phyloP scores from a whole-genome alignment of 2,797 vertebrate genomes.

The Hypotaenidia philippensis region DNA sequence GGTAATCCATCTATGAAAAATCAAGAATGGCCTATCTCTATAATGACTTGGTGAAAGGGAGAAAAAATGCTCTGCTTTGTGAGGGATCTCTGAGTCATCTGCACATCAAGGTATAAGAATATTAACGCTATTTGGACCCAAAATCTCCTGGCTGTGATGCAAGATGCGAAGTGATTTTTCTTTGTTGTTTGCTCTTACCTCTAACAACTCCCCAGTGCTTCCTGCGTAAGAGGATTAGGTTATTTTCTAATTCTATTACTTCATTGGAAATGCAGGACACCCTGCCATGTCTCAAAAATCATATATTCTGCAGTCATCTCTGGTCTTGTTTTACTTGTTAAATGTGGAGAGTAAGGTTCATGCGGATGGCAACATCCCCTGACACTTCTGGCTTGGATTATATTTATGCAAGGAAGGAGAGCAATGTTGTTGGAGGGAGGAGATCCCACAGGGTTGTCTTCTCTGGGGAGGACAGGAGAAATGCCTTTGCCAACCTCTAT shows the following conservation, averaged over 20 bases:
- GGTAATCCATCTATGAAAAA: not conserved
- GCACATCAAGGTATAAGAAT: not conserved
- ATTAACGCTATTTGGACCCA: not conserved
- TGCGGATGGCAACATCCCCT: not conserved
- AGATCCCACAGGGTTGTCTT: not conserved
- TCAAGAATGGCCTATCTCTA: not conserved
- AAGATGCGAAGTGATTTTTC: not conserved
- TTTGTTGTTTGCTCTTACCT: not conserved
- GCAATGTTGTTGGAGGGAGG: not conserved
- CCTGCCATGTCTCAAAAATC: not conserved
- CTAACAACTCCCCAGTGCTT: not conserved
- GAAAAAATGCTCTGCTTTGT: not conserved
- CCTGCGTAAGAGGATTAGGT: not conserved
- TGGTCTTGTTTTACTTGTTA: not conserved
- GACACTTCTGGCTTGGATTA: not conserved
- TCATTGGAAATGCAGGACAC: not conserved
- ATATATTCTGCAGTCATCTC: not conserved
- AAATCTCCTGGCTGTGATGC: not conserved
- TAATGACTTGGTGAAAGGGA: not conserved
- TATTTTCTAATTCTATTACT: not conserved
- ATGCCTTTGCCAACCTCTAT: fast-evolving
- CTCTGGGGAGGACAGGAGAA: not conserved
- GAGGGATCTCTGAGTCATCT: not conserved
- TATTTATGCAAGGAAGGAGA: not conserved
- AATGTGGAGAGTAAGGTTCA: not conserved